Evolutionary conservation across 2,888 invertebrate species (phyloP).

Genomic region (Nudaria mundana): DNA sequence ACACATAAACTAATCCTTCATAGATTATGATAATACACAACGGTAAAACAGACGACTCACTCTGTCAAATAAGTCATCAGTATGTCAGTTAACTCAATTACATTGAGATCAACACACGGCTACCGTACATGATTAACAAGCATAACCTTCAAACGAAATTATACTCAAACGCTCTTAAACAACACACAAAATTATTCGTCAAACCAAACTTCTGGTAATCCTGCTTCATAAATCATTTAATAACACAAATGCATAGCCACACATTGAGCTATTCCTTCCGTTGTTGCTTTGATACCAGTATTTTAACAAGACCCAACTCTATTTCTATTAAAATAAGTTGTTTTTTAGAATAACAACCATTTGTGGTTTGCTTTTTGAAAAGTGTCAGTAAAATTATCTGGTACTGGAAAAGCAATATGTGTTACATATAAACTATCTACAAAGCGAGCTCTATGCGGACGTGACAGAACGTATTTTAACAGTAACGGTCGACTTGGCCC

Average conservation of each 20-base stretch:
- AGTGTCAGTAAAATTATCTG: constrained; percentile 38
- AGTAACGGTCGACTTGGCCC: constrained; percentile 22
- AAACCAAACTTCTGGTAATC: constrained; percentile 56
- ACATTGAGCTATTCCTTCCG: constrained; percentile 78
- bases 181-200: constrained; percentile 53
- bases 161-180: constrained; percentile 43
- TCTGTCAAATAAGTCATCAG: constrained; percentile 80
- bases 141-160: constrained; percentile 36
- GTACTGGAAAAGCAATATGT: constrained; percentile 52
- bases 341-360: constrained; percentile 21
- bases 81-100: constrained; percentile 80
- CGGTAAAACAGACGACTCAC: constrained; percentile 67
- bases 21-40: constrained; percentile 56
- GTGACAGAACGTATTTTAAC: constrained; percentile 38
- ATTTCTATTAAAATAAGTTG: constrained; percentile 18
- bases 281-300: constrained; percentile 46
- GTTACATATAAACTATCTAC: constrained; percentile 25
- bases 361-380: constrained; percentile 48
- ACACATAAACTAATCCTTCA: constrained; percentile 49
- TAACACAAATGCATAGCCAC: constrained; percentile 79
- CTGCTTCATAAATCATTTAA: constrained; percentile 80
- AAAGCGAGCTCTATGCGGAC: constrained; percentile 38
- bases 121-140: constrained; percentile 74
- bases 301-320: constrained; percentile 36
- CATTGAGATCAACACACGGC: constrained; percentile 77